These are phyloP conservation scores for Baccha elongata DNA, from an alignment of 2,888 invertebrate genomes.

Conservation along the genomic window DNA sequence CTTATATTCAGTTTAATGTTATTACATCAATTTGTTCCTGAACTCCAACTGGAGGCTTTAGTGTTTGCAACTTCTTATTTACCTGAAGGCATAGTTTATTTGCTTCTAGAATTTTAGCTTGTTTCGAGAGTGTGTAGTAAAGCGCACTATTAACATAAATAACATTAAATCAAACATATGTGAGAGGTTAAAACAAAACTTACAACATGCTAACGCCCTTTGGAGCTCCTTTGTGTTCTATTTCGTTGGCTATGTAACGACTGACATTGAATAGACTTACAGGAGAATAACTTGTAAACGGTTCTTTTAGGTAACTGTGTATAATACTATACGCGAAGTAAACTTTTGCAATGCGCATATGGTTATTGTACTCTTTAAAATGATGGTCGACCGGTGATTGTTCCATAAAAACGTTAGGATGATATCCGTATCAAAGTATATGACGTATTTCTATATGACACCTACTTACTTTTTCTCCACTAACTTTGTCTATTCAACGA, in stretches of 20 bases:
- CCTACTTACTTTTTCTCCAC: conserved; percentile 76
- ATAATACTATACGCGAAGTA: conserved; percentile 98
- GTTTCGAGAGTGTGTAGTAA: conserved; percentile 95
- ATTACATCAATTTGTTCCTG: conserved; percentile 87
- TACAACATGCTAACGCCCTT: conserved; percentile 93
- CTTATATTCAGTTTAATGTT: not conserved
- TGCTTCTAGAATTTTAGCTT: conserved; percentile 94
- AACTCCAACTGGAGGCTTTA: conserved; percentile 91
- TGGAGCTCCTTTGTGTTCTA: conserved; percentile 85
- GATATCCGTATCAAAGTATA: not conserved
- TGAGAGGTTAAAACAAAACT: conserved; percentile 61
- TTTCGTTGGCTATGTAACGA: conserved; percentile 89
- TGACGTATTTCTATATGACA: not conserved
- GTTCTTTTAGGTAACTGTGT: conserved; percentile 96
- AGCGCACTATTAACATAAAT: conserved; percentile 83
- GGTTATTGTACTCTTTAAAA: conserved; percentile 80
- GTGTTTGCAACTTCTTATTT: conserved; percentile 91
- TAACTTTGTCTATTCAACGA: no score
- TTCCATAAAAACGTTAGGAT: conserved; percentile 74
- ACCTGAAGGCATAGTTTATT: conserved; percentile 94
- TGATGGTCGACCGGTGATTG: conserved; percentile 80
- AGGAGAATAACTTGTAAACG: conserved; percentile 96
- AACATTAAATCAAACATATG: not conserved
- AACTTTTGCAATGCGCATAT: conserved; percentile 88
- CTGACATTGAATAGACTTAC: conserved; percentile 97